A percentile compares a stretch with the other conserved stretches of the same genome.
phyloP scores from a whole-genome alignment of 2,888 invertebrate species.

The Caenorhabditis sinica region DNA sequence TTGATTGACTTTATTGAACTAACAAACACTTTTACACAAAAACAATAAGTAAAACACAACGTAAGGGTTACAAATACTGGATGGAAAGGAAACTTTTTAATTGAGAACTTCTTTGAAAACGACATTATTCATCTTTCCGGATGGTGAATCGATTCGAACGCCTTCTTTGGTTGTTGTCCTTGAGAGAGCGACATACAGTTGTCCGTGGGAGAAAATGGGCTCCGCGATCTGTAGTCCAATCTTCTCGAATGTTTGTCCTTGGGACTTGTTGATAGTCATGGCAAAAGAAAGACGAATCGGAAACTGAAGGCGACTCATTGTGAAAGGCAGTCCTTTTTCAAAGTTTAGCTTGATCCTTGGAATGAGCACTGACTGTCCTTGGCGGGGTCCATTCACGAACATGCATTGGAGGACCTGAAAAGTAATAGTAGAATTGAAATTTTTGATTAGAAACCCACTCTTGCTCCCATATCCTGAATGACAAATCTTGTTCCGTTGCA shows the following conservation, averaged over 20 bases:
- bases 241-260: slow-evolving; percentile 75
- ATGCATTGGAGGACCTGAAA: too few relatives aligned
- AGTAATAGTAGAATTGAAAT: too few relatives aligned
- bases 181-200: slow-evolving; percentile 5
- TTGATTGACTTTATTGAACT: too few relatives aligned
- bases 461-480: neutral
- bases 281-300: slow-evolving; percentile 64
- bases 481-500: slow-evolving; percentile 47
- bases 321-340: slow-evolving; percentile 82
- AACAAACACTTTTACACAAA: too few relatives aligned
- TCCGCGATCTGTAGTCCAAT: slow-evolving; percentile 6
- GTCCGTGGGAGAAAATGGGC: neutral
- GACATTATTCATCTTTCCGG: too few relatives aligned
- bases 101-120: too few relatives aligned
- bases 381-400: too few relatives aligned
- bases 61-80: too few relatives aligned
- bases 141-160: neutral
- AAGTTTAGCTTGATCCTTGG: slow-evolving; percentile 23
- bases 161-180: slow-evolving; percentile 3
- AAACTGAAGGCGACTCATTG: slow-evolving; percentile 75
- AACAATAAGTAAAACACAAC: too few relatives aligned
- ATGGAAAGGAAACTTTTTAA: too few relatives aligned
- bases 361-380: too few relatives aligned
- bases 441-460: too few relatives aligned
- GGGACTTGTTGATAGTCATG: slow-evolving; percentile 73